Percentiles rank a stretch among this genome's conserved stretches.
Evolutionary conservation across 2,888 invertebrate species (phyloP).

Genomic region (Siphlonurus alternatus): DNA sequence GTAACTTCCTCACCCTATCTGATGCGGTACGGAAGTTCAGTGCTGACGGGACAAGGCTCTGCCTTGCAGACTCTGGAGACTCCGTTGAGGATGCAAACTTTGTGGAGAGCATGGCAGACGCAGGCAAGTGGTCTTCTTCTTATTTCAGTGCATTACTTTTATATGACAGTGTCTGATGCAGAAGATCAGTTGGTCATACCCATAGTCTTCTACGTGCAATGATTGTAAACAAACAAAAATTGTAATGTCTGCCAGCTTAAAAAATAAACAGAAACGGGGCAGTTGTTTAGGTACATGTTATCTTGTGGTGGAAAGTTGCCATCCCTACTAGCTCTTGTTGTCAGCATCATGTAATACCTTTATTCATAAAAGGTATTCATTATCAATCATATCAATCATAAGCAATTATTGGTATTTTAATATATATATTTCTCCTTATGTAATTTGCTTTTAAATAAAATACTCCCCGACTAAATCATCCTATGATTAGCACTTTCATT

Average conservation of each 20-base stretch:
- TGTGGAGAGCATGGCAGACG: constrained; percentile 85
- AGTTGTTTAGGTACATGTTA: too few relatives aligned
- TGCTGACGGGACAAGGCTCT: constrained; percentile 91
- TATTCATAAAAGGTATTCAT: too few relatives aligned
- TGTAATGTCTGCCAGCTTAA: not conserved
- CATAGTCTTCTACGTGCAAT: too few relatives aligned
- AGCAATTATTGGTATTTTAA: too few relatives aligned
- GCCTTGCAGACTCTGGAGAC: constrained; percentile 93
- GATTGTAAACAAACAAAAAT: not conserved
- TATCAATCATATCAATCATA: too few relatives aligned
- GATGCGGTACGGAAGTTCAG: constrained; percentile 88
- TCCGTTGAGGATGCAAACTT: constrained; percentile 98
- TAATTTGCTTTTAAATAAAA: not conserved
- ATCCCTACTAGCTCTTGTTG: too few relatives aligned
- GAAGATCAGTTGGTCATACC: too few relatives aligned
- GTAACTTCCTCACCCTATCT: constrained; percentile 85
- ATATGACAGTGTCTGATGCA: not conserved
- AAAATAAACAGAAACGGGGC: not conserved
- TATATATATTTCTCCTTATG: constrained; percentile 1
- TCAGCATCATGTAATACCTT: too few relatives aligned
- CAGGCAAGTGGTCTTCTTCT: constrained; percentile 28
- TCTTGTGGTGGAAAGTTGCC: too few relatives aligned
- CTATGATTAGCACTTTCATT: too few relatives aligned
- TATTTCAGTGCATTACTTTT: not conserved
- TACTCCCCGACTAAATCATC: not conserved